Conservation (phyloP, 2,113 vertebrate species). For the Collichthys lucidus region DNA sequence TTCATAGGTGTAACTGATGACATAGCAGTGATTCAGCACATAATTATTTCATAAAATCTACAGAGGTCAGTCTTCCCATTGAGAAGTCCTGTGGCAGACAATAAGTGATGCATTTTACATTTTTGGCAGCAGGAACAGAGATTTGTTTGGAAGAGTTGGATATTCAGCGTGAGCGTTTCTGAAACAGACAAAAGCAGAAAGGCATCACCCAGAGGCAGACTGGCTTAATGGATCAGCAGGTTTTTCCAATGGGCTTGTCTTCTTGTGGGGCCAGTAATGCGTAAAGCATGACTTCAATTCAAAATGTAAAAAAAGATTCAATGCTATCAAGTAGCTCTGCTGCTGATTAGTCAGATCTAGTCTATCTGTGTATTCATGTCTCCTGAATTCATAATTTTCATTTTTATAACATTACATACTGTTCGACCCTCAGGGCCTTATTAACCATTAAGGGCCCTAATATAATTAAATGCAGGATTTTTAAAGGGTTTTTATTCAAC, state of each 20-base stretch:
- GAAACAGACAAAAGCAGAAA: conserved; percentile 27
- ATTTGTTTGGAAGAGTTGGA: conserved; percentile 26
- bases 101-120: conserved; percentile 37
- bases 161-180: conserved; percentile 2
- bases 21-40: neutral
- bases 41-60: neutral
- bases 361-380: neutral
- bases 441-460: neutral
- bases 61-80: conserved; percentile 31
- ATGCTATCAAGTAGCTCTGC: neutral
- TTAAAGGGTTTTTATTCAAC: no score
- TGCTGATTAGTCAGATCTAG: neutral
- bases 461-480: neutral
- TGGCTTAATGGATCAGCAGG: conserved; percentile 42
- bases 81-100: conserved; percentile 18
- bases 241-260: conserved; percentile 19
- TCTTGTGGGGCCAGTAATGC: neutral
- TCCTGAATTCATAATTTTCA: neutral
- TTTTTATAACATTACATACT: neutral
- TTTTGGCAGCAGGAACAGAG: conserved; percentile 38
- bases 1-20: neutral
- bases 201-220: conserved; percentile 20
- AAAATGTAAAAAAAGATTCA: conserved; percentile 15
- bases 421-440: neutral
- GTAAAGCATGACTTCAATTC: conserved; percentile 2